Base-by-base conservation (phyloP, 1,140 invertebrate genomes). In the Penaeus indicus region DNA sequence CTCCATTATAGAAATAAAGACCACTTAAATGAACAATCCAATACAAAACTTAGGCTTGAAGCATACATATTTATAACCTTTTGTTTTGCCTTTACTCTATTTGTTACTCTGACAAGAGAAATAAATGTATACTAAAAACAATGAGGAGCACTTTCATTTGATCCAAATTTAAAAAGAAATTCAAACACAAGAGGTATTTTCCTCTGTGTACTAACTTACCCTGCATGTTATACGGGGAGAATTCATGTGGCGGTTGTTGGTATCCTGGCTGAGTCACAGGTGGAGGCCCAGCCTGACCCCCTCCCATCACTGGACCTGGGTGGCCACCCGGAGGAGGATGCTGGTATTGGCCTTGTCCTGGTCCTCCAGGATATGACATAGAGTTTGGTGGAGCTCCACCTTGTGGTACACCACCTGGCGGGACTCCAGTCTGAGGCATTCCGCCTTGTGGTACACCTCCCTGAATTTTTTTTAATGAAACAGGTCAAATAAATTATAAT, bases 361-460 rank as follows among this genome's bases (percentile, higher is more conserved):
- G 86, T 25, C 77, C 92, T 81, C 91, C 90, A 27, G 90, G 91
- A 54, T 91, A 90, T 83, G 91, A 92, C 91, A 92, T 92, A 63
- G 88, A 92, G 84, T 90, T 92, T 77, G 90, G 92, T 92, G 92
- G 89, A 91, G 92, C 72, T 90, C 92, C 84, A 92, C 92, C 54
- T 91, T 88, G 86, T 18, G 80, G 81, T 18, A 88, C 27, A 63
- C 64, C 61, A 54, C 62, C 78, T 60, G 85, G 85, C 61, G 85
- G 85, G 18, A 63, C 62, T 27, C 62, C 78, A 25, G 27, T 38
- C 72, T 75, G n/a, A 10, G 54, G 54, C 54, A 54, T 54, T 54
- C 54, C 54, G 16, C 54, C 54, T 54, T 54, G 54, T 11, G 54
- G 54, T 54, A 54, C 54, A 54, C 54, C 54, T 54, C 54, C 54